Conservation (phyloP, 2,888 invertebrate genomes). For the Endomychus coccineus region DNA sequence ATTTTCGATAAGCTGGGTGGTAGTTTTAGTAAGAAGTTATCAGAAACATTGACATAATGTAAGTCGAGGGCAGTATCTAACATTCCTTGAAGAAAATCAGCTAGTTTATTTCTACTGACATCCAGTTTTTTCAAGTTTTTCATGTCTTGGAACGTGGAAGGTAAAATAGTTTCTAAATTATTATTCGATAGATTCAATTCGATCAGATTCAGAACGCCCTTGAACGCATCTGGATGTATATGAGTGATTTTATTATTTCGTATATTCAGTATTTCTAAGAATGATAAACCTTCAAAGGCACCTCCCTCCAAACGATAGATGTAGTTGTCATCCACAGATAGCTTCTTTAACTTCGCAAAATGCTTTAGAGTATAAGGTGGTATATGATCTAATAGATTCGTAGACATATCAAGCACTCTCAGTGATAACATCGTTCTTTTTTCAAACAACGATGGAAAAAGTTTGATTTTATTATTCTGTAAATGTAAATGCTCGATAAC, state of each 20-base stretch:
- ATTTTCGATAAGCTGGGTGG: constrained; percentile 64
- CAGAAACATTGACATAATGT: constrained; percentile 68
- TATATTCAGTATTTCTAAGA: constrained; percentile 66
- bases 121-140: constrained; percentile 58
- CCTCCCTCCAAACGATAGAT: constrained; percentile 61
- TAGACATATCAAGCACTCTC: constrained; percentile 66
- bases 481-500: constrained; percentile 69
- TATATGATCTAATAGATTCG: constrained; percentile 66
- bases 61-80: constrained; percentile 57
- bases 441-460: constrained; percentile 50
- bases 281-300: constrained; percentile 61
- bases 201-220: constrained; percentile 55
- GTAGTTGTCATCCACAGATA: constrained; percentile 68
- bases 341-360: constrained; percentile 57
- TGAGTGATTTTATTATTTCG: constrained; percentile 64
- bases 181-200: constrained; percentile 72
- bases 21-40: constrained; percentile 66
- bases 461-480: constrained; percentile 63
- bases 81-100: constrained; percentile 57
- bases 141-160: constrained; percentile 61
- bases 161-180: constrained; percentile 61
- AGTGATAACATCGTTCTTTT: constrained; percentile 65
- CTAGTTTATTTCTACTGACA: constrained; percentile 67
- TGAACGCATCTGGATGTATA: constrained; percentile 59
- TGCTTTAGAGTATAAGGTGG: constrained; percentile 57